Conservation (phyloP, 2,113 vertebrate genomes). For the Bucco capensis region DNA sequence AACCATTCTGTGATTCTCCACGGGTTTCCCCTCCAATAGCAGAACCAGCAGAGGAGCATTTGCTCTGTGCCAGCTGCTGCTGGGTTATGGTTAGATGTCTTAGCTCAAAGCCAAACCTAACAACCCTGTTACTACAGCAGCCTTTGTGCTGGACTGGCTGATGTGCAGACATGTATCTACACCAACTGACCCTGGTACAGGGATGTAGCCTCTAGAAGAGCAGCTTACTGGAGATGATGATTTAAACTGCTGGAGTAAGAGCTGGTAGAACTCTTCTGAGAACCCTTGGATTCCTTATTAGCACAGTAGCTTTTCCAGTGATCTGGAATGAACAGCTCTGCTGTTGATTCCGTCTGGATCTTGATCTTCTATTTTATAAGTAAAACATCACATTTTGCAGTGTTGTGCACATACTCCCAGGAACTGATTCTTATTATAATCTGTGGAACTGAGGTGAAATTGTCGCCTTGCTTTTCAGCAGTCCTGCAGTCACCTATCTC, state of each 20-base stretch:
- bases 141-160: neutral
- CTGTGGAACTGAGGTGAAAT: neutral
- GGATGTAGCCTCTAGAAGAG: neutral
- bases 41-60: neutral
- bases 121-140: neutral
- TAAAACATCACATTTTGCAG: neutral
- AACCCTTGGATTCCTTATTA: neutral
- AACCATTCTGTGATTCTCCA: no score
- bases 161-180: neutral
- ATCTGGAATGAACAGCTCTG: neutral
- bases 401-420: neutral
- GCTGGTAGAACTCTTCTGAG: neutral
- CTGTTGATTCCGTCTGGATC: neutral
- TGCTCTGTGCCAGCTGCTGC: neutral
- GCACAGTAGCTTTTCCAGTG: neutral
- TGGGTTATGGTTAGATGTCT: neutral
- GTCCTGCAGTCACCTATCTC: conserved; percentile 15
- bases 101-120: neutral
- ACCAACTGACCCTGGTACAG: neutral
- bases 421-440: neutral
- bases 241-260: neutral
- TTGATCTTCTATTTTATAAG: neutral
- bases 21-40: neutral
- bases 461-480: neutral
- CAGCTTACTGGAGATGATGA: neutral